Evolutionary conservation across 2,113 vertebrate species (phyloP).

Genomic region (Cebidichthys violaceus): DNA sequence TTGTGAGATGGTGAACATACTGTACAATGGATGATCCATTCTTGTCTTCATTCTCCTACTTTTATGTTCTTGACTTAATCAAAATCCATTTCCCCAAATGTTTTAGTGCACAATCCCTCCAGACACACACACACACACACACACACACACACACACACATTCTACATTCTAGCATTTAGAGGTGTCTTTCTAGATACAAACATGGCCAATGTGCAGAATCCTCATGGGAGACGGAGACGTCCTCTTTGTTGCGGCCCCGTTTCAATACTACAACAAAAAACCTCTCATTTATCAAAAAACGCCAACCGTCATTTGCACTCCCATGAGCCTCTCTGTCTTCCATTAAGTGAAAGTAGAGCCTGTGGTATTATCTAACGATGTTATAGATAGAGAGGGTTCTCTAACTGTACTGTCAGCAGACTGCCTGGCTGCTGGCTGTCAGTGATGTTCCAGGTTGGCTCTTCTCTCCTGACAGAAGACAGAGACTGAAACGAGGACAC

Average conservation of each 20-base stretch:
- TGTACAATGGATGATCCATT: no score
- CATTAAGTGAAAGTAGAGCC: slow-evolving; percentile 37
- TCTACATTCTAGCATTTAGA: not conserved
- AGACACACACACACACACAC: not conserved
- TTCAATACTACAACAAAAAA: slow-evolving; percentile 17
- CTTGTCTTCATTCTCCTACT: not conserved
- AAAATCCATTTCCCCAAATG: not conserved
- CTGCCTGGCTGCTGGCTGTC: slow-evolving; percentile 43
- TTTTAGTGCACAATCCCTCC: not conserved
- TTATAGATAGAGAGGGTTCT: not conserved
- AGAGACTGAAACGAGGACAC: not conserved
- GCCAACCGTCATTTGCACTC: not conserved
- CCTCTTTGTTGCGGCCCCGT: not conserved
- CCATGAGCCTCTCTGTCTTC: slow-evolving; percentile 6
- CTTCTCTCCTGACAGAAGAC: not conserved
- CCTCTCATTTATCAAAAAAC: not conserved
- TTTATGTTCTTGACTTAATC: not conserved
- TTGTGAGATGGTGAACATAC: no score
- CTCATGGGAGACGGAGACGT: not conserved
- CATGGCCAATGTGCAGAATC: not conserved
- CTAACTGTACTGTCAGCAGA: slow-evolving; percentile 52
- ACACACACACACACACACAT: not conserved
- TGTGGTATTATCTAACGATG: not conserved
- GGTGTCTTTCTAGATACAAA: not conserved
- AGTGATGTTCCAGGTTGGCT: not conserved